Base-by-base conservation (phyloP, 2,113 vertebrate species). In the Solea solea region DNA sequence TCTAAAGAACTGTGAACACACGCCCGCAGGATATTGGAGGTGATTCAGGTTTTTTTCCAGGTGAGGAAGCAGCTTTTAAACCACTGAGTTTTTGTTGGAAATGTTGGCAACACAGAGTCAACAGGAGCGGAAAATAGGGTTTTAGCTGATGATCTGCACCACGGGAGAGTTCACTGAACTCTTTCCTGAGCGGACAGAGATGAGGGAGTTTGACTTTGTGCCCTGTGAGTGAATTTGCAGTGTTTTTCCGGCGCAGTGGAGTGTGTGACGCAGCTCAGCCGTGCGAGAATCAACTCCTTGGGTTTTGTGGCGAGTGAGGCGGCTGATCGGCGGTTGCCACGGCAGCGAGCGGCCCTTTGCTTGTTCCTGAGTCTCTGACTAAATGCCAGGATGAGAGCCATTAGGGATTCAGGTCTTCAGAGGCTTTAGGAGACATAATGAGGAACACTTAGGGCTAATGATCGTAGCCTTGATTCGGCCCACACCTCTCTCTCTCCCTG, bases 361-460 rank as follows among this genome's bases (percentile, higher is more conserved):
- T 84, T 88, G 74, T 62, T 34, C 34, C 80, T 55, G 67, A 83
- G 80, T 82, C 76, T 84, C 76, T 84, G 81, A 63, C 81, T 89
- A 86, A 90, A 88, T 53, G 74, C 80, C 78, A 85, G 78, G 86
- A 89, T 70, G 77, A 78, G 78, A 88, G 88, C 86, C 86, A 92
- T 93, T 90, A 84, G 72, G 83, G 79, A 82, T 84, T 87, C 62
- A 55, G 83, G 90, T 87, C 90, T 91, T 91, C 79, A 80, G 90
- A 92, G 86, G 87, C 78, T 89, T 70, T 72, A 88, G 88, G 85
- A 89, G 76, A 34, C 85, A 88, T 92, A 94, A 94, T 93, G 93
- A 91, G 90, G 78, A 87, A 86, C 90, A 91, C 87, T 92, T 90
- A 92, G 66, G 67, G 80, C 90, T 92, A 92, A 90, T 91, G 89